Base-by-base conservation (phyloP, 2,113 vertebrate species). In the Hydropotes inermis region DNA sequence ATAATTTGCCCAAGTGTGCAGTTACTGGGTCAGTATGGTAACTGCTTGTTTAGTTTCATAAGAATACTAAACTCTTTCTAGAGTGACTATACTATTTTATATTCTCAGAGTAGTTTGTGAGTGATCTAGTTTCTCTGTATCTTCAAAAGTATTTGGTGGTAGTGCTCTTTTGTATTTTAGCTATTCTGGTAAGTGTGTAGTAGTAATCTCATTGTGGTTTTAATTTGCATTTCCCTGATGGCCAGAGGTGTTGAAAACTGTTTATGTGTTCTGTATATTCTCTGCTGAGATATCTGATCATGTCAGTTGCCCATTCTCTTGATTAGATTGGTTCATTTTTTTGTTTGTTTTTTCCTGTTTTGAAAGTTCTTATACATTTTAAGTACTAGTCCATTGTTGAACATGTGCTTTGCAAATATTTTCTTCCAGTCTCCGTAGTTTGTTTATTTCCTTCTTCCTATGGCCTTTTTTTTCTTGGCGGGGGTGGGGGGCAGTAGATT, bases 121-220 rank as follows among this genome's bases (percentile, higher is more conserved):
- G 58, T 95, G 82, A 85, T 81, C 25, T 21, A 47, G 14, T 97
- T 96, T 94, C 50, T 95, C 28, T 87, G 28, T 54, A 47, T 89
- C 54, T 52, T 92, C 67, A 74, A 30, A 64, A 89, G 21, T 60
- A 60, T 81, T 97, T 85, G 36, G 13, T 89, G 36, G 16, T 85
- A 36, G 36, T 67, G 30, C 58, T 88, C 28, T 94, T 93, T 95
- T 54, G 36, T 91, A 39, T 86, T 83, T 83, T 81, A 70, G 84
- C 79, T 58, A 11, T 81, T 91, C 13, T 87, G 90, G 2, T 87
- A 58, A 83, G 19, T 91, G n/a, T 91, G 28, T 95, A 67, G 47
- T 94, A 54, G 47, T 70, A 81, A 27, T 95, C 13, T 86, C 50
- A 74, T 79, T 55, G 54, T 95, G 43, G 81, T 82, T 92, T 95